phyloP scores from a whole-genome alignment of 1,140 invertebrate species.

The Dufourea novaeangliae region DNA sequence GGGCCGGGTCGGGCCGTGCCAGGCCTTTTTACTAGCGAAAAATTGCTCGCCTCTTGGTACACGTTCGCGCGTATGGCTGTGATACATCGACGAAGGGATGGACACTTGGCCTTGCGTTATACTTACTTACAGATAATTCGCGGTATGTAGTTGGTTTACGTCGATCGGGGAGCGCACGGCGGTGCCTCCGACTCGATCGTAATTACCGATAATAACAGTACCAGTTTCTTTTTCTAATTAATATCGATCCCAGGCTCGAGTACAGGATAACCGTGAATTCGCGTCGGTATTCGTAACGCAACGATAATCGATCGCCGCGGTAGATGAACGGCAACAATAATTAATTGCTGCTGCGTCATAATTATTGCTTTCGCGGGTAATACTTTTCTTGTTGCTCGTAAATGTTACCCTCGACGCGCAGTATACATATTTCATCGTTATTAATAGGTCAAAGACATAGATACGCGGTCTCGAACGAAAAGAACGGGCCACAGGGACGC shows the following conservation, averaged over 20 bases:
- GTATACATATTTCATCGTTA: constrained; percentile 45
- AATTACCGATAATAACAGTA: constrained; percentile 61
- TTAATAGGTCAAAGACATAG: constrained; percentile 52
- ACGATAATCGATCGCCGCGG: constrained; percentile 51
- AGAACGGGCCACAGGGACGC: background rate
- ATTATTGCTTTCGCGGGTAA: constrained; percentile 50
- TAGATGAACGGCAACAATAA: constrained; percentile 36
- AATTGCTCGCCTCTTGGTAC: background rate
- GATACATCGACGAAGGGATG: no score
- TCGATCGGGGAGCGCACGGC: background rate
- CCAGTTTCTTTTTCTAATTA: constrained; percentile 44
- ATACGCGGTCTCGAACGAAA: background rate
- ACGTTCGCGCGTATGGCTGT: no score
- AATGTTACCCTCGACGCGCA: constrained; percentile 24
- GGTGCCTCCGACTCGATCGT: constrained; percentile 31
- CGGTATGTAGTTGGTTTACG: constrained; percentile 29
- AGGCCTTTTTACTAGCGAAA: no score
- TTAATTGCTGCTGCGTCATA: constrained; percentile 59
- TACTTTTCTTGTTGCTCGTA: constrained; percentile 38
- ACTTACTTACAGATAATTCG: constrained; percentile 1
- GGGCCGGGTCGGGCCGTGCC: no score
- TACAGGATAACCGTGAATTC: background rate
- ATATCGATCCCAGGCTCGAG: constrained; percentile 21
- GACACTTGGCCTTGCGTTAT: background rate
- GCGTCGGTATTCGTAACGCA: constrained; percentile 43